phyloP scores from a whole-genome alignment of 2,113 vertebrate genomes.

The Craseonycteris thonglongyai region DNA sequence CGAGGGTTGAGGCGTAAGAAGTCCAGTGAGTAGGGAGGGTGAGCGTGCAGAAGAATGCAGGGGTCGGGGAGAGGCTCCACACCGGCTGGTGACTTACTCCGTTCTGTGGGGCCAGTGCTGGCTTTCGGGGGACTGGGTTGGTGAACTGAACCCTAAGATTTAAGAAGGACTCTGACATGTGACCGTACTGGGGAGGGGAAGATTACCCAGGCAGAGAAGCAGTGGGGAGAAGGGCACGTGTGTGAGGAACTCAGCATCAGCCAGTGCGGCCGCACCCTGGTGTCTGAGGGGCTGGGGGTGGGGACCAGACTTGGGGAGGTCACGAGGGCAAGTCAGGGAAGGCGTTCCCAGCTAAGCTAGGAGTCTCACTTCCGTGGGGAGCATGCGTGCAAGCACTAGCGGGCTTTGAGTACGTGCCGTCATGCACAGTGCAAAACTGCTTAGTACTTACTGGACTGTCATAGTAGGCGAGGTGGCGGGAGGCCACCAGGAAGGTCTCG shows the following conservation, averaged over 20 bases:
- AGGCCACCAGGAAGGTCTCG: neutral
- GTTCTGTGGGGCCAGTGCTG: neutral
- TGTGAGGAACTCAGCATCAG: neutral
- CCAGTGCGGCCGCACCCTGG: rapidly evolving
- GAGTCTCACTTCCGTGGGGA: neutral
- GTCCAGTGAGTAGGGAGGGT: neutral
- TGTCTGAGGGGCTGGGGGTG: rapidly evolving
- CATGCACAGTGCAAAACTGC: neutral
- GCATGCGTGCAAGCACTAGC: neutral
- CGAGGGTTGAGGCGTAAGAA: neutral
- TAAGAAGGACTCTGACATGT: rapidly evolving
- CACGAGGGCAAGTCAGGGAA: rapidly evolving
- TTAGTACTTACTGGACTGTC: too few relatives aligned
- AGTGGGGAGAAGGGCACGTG: neutral
- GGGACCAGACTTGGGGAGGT: rapidly evolving
- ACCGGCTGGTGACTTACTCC: too few relatives aligned
- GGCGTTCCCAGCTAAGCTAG: neutral
- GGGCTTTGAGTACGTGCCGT: too few relatives aligned
- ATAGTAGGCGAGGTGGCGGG: too few relatives aligned
- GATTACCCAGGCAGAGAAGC: neutral
- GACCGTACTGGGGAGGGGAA: neutral
- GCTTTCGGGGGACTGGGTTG: too few relatives aligned
- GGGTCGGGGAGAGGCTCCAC: too few relatives aligned
- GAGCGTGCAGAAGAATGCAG: too few relatives aligned
- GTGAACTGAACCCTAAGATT: neutral